These are phyloP conservation scores for Puntigrus tetrazona DNA, from an alignment of 2,113 vertebrate species.

Conservation along the genomic window DNA sequence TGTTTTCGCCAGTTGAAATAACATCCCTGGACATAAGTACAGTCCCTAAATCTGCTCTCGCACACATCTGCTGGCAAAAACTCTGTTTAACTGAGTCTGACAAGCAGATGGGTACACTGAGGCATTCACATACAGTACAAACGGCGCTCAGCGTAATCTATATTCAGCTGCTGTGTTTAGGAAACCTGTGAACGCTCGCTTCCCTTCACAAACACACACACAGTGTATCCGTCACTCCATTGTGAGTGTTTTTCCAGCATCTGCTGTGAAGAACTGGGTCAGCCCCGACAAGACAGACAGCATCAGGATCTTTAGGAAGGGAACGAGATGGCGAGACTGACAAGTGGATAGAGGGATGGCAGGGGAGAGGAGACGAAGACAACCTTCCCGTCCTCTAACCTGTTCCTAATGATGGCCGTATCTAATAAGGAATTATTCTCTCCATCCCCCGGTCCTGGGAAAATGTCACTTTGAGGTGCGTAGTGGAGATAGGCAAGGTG, in stretches of 20 bases:
- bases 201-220: not conserved
- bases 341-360: slow-evolving; percentile 28
- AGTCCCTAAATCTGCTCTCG: not conserved
- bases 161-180: slow-evolving; percentile 28
- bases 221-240: slow-evolving; percentile 8
- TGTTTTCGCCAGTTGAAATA: not conserved
- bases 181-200: slow-evolving; percentile 23
- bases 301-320: slow-evolving; percentile 15
- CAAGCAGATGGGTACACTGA: slow-evolving; percentile 21
- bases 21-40: not conserved
- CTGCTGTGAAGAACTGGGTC: slow-evolving; percentile 34
- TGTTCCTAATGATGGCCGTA: not conserved
- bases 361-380: slow-evolving; percentile 21
- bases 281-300: slow-evolving; percentile 23
- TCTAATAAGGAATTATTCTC: slow-evolving; percentile 3
- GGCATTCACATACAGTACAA: slow-evolving; percentile 27
- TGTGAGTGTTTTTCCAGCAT: slow-evolving; percentile 41
- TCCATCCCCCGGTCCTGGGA: not conserved
- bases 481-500: slow-evolving; percentile 4
- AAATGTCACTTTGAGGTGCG: slow-evolving; percentile 33
- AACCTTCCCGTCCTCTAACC: not conserved
- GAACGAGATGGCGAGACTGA: not conserved
- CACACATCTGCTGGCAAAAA: slow-evolving; percentile 13
- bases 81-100: slow-evolving; percentile 20
- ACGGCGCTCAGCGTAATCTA: not conserved